Percentiles rank a stretch among this genome's conserved stretches.
Conservation (phyloP, 2,888 invertebrate species). For the Melinaea menophilus region DNA sequence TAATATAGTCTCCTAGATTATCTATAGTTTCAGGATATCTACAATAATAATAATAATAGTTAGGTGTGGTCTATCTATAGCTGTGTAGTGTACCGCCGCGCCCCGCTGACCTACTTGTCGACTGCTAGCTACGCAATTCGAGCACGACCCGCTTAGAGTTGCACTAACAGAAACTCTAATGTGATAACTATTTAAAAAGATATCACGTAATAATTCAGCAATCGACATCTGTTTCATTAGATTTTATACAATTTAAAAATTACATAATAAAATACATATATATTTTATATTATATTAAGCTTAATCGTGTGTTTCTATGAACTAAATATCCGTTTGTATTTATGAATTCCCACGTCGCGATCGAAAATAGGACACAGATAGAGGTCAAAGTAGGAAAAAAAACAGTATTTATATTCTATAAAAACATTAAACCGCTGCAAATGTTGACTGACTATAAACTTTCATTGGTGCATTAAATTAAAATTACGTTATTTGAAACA, state of each 20-base stretch:
- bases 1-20: constrained; percentile 13
- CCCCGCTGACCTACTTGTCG: constrained; percentile 73
- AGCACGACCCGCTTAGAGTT: constrained; percentile 61
- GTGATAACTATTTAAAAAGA: constrained; percentile 28
- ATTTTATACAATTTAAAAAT: too few species aligned
- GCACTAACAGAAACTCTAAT: constrained; percentile 31
- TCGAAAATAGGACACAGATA: too few species aligned
- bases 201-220: constrained; percentile 17
- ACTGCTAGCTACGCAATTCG: constrained; percentile 71
- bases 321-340: too few species aligned
- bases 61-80: constrained; percentile 31
- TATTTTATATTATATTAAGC: too few species aligned
- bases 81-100: constrained; percentile 35
- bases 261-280: too few species aligned
- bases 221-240: background rate
- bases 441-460: too few species aligned
- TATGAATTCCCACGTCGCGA: too few species aligned
- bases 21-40: constrained; percentile 22
- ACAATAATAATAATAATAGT: constrained; percentile 27
- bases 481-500: too few species aligned
- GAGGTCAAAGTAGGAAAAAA: too few species aligned
- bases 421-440: background rate
- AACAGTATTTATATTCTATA: background rate
- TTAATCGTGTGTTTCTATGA: too few species aligned
- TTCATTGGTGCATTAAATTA: too few species aligned